Evolutionary conservation across 2,797 vertebrate genomes (phyloP).

Genomic region (Acomys russatus): DNA sequence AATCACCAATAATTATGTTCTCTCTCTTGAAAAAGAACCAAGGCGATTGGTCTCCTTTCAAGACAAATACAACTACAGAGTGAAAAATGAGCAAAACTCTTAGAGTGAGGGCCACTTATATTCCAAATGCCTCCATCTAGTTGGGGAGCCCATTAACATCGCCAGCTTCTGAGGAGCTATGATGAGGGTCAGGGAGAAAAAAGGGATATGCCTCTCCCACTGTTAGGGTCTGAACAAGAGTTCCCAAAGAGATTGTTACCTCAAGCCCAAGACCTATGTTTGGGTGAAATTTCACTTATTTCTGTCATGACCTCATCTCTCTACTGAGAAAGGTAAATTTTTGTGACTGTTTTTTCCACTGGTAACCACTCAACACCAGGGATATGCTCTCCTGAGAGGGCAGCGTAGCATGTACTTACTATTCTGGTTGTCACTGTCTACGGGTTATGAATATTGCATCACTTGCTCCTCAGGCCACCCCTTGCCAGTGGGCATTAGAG

Average conservation of each 20-base stretch:
- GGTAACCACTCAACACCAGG: background rate
- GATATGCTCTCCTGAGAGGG: background rate
- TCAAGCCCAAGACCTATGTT: background rate
- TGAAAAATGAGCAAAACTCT: background rate
- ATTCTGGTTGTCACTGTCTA: background rate
- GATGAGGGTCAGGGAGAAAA: background rate
- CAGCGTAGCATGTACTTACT: background rate
- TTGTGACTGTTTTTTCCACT: background rate
- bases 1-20: background rate
- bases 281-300: slow-evolving; percentile 10
- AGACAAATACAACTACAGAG: slow-evolving; percentile 30
- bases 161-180: background rate
- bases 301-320: background rate
- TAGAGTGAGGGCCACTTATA: background rate
- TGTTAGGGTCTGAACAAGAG: background rate
- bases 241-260: background rate
- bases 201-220: background rate
- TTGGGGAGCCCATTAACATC: background rate
- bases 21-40: slow-evolving; percentile 44
- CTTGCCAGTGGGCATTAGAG: background rate
- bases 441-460: background rate
- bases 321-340: background rate
- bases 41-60: background rate
- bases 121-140: background rate
- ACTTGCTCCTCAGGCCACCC: background rate